Conservation (phyloP, 2,888 invertebrate species). For the Nomada lathburiana region DNA sequence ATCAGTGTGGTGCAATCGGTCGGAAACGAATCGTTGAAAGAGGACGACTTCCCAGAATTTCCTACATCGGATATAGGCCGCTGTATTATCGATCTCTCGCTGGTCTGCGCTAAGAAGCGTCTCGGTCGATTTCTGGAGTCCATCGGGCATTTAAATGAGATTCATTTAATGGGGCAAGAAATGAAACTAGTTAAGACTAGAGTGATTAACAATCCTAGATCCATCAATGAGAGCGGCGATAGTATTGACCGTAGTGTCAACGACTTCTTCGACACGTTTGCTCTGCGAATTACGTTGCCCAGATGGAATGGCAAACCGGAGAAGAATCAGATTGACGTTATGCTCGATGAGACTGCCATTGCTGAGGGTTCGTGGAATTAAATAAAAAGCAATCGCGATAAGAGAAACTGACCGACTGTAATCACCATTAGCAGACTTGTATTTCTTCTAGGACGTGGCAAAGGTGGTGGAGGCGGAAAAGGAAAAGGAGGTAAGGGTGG, state of each 20-base stretch:
- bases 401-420: too few relatives aligned
- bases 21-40: slow-evolving; percentile 33
- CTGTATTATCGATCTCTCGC: slow-evolving; percentile 86
- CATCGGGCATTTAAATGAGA: slow-evolving; percentile 85
- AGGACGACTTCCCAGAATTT: slow-evolving; percentile 85
- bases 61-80: slow-evolving; percentile 83
- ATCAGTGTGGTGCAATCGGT: slow-evolving; percentile 74
- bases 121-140: slow-evolving; percentile 86
- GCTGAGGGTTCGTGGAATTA: slow-evolving; percentile 74
- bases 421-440: background rate
- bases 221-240: slow-evolving; percentile 75
- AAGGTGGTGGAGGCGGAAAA: slow-evolving; percentile 78
- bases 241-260: slow-evolving; percentile 86
- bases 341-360: slow-evolving; percentile 77
- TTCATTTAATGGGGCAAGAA: slow-evolving; percentile 86
- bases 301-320: slow-evolving; percentile 75
- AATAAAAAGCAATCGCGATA: background rate
- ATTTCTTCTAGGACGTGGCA: slow-evolving; percentile 79
- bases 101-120: slow-evolving; percentile 86
- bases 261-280: slow-evolving; percentile 86
- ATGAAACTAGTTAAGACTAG: slow-evolving; percentile 85
- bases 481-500: slow-evolving; percentile 80
- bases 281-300: slow-evolving; percentile 83
- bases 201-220: slow-evolving; percentile 63
- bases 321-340: slow-evolving; percentile 80